Percentiles rank a stretch among this genome's conserved stretches.
These are phyloP conservation scores for Disparrhopalites patrizii DNA, from an alignment of 2,888 invertebrate genomes.

Conservation along the genomic window DNA sequence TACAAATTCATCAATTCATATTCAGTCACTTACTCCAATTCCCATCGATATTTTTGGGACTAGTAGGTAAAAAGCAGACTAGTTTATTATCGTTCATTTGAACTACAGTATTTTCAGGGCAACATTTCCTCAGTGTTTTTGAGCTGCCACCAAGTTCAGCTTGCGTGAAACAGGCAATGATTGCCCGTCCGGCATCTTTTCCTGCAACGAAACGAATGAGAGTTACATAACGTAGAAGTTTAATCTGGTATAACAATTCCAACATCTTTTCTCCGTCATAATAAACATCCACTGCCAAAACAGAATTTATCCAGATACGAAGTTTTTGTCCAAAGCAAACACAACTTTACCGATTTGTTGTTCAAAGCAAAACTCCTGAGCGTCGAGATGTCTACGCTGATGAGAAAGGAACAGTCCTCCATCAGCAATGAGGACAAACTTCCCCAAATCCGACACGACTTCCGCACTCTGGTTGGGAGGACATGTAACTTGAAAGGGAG, in stretches of 20 bases:
- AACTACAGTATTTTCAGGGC: constrained; percentile 27
- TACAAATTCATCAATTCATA: too few species aligned
- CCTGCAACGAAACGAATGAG: constrained; percentile 33
- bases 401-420: constrained; percentile 41
- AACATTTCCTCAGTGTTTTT: constrained; percentile 43
- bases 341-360: constrained; percentile 29
- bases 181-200: constrained; percentile 39
- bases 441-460: constrained; percentile 39
- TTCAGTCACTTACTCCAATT: constrained; percentile 36
- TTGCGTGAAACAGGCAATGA: constrained; percentile 43
- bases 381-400: constrained; percentile 32
- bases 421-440: constrained; percentile 38
- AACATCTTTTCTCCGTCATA: too few species aligned
- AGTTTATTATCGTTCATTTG: constrained; percentile 27
- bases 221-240: neutral
- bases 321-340: too few species aligned
- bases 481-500: constrained; percentile 36
- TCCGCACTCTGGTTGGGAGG: constrained; percentile 33
- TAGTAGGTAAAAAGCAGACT: constrained; percentile 9
- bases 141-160: constrained; percentile 36
- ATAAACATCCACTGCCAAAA: too few species aligned
- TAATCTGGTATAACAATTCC: too few species aligned
- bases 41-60: neutral
- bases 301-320: too few species aligned
- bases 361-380: constrained; percentile 45